Evolutionary conservation across 2,113 vertebrate species (phyloP).

Genomic region (Tetrao urogallus): DNA sequence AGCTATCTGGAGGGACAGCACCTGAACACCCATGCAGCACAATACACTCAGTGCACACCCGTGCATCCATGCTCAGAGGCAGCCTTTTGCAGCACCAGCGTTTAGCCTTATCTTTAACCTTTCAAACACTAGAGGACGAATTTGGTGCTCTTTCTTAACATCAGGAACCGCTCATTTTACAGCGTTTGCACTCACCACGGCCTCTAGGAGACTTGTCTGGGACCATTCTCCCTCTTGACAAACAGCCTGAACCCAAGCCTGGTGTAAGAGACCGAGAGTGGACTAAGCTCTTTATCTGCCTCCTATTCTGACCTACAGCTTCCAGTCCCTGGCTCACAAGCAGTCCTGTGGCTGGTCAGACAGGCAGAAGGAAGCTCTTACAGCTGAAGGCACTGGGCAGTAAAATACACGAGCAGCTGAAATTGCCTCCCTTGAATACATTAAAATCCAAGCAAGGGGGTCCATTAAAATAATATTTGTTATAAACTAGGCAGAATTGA

Average conservation of each 20-base stretch:
- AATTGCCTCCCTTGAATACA: not conserved
- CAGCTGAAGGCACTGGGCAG: not conserved
- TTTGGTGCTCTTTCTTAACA: not conserved
- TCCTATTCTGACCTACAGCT: not conserved
- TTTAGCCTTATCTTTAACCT: not conserved
- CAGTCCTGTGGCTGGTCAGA: not conserved
- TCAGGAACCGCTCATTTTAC: not conserved
- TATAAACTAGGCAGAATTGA: not conserved
- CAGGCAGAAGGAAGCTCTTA: not conserved
- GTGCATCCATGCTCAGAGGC: not conserved
- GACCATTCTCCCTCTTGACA: not conserved
- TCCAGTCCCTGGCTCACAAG: not conserved
- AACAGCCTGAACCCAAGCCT: not conserved
- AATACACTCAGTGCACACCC: not conserved
- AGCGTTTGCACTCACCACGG: not conserved
- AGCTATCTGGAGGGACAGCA: not conserved
- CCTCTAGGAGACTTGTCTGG: not conserved
- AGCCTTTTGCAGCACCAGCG: not conserved
- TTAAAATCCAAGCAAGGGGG: not conserved
- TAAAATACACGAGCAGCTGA: not conserved
- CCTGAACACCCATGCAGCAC: not conserved
- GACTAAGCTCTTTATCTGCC: not conserved
- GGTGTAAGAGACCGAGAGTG: not conserved
- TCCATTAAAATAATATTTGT: not conserved
- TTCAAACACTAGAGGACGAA: not conserved